Evolutionary conservation across 2,888 invertebrate species (phyloP).

Genomic region (Crioceris asparagi): DNA sequence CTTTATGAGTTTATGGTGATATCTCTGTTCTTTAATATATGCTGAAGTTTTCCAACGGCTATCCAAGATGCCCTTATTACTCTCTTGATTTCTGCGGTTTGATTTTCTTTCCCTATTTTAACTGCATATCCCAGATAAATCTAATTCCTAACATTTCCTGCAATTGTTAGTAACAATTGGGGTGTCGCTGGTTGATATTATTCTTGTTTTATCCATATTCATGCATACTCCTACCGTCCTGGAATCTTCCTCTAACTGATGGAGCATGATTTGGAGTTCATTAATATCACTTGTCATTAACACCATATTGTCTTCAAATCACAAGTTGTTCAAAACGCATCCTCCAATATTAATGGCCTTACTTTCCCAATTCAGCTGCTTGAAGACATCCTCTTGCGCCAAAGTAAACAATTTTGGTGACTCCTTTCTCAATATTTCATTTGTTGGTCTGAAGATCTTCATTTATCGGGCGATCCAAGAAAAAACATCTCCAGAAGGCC

Average conservation of each 20-base stretch:
- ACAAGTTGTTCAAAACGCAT: constrained; percentile 6
- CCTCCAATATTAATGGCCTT: constrained; percentile 13
- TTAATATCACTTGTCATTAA: constrained; percentile 3
- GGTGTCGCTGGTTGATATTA: too few relatives aligned
- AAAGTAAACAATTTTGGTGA: constrained; percentile 7
- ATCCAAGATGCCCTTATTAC: constrained; percentile 1
- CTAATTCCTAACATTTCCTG: too few relatives aligned
- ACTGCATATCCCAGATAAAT: too few relatives aligned
- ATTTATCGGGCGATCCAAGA: too few relatives aligned
- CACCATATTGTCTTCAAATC: constrained; percentile 14
- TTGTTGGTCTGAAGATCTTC: constrained; percentile 1
- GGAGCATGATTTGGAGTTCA: constrained; percentile 1
- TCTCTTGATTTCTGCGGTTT: too few relatives aligned
- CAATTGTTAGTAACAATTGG: too few relatives aligned
- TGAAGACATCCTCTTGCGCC: constrained; percentile 8
- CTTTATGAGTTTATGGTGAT: constrained; percentile 3
- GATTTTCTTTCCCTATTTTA: too few relatives aligned
- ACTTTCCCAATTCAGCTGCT: constrained; percentile 9
- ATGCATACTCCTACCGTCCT: too few relatives aligned
- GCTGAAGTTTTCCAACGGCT: constrained; percentile 6
- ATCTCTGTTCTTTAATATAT: constrained; percentile 5
- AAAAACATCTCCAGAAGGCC: too few relatives aligned
- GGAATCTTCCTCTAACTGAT: constrained; percentile 1
- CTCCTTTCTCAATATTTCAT: background rate
- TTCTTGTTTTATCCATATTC: too few relatives aligned